Evolutionary conservation across 2,113 vertebrate genomes (phyloP).

Genomic region (Dolichotis patagonum): DNA sequence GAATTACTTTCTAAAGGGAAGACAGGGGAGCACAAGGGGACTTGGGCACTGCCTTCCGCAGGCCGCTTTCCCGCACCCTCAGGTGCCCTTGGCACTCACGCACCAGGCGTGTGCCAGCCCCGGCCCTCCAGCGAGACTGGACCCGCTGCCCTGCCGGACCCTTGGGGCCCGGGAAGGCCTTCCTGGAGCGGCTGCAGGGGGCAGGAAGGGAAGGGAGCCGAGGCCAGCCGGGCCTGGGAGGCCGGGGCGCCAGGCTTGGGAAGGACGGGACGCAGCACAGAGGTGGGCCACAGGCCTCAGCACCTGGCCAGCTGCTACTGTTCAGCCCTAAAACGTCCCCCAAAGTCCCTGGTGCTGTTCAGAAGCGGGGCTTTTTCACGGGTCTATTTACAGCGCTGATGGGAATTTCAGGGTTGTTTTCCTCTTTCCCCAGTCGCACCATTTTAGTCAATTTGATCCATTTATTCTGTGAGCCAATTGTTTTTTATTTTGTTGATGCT

Average conservation of each 20-base stretch:
- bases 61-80: not conserved
- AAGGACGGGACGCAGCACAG: not conserved
- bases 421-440: not conserved
- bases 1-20: not conserved
- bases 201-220: not conserved
- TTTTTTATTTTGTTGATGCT: not conserved
- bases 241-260: not conserved
- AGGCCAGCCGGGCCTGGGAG: not conserved
- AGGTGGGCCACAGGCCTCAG: rapidly evolving
- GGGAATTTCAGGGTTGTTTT: not conserved
- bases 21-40: too few relatives aligned
- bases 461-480: too few relatives aligned
- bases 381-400: not conserved
- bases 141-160: not conserved
- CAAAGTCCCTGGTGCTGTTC: not conserved
- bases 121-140: not conserved
- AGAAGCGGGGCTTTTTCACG: not conserved
- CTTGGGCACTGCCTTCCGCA: not conserved
- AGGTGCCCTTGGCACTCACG: not conserved
- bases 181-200: not conserved
- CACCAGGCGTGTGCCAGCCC: not conserved
- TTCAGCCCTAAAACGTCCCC: not conserved
- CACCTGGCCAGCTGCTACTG: not conserved
- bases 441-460: not conserved
- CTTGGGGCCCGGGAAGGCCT: too few relatives aligned